Evolutionary conservation across 2,113 vertebrate genomes (phyloP).

Genomic region (Crotalus tigris): DNA sequence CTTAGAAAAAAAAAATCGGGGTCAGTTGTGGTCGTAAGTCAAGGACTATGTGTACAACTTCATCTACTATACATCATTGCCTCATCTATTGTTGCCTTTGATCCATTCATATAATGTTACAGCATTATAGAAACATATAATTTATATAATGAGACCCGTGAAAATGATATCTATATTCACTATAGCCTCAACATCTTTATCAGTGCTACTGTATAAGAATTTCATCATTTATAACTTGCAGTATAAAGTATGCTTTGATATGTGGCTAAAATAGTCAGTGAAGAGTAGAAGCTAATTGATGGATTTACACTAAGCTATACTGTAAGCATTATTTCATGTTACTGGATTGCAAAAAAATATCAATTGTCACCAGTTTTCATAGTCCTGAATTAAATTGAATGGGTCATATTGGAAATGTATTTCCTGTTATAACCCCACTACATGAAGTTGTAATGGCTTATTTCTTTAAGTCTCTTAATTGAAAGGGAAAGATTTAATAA

Average conservation of each 20-base stretch:
- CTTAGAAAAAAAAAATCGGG: too few species aligned
- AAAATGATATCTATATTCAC: neutral
- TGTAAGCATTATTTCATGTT: slow-evolving; percentile 35
- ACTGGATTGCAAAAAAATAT: slow-evolving; percentile 40
- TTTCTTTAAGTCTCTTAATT: slow-evolving; percentile 53
- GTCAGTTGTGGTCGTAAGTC: too few species aligned
- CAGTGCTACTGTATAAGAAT: neutral
- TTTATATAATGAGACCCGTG: neutral
- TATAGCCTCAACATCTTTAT: neutral
- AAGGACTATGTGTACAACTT: neutral
- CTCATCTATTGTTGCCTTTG: neutral
- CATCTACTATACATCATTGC: neutral
- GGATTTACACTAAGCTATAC: slow-evolving; percentile 20
- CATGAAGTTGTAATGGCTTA: slow-evolving; percentile 39
- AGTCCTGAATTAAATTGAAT: slow-evolving; percentile 42
- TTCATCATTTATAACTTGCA: neutral
- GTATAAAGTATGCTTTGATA: neutral
- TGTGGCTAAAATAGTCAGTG: neutral
- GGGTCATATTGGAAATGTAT: slow-evolving; percentile 36
- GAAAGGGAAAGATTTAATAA: neutral
- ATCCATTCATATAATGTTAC: neutral
- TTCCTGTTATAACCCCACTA: slow-evolving; percentile 10
- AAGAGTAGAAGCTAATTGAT: slow-evolving; percentile 8
- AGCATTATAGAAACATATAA: neutral
- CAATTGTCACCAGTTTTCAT: slow-evolving; percentile 46